Evolutionary conservation across 2,113 vertebrate genomes (phyloP).

Genomic region (zebrafish (Danio rerio)): GRCz12tu NC_133185.1:30075001-30075500

Average conservation of each 20-base stretch:
- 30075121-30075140: neutral
- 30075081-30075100: neutral
- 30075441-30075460: slow-evolving; percentile 69
- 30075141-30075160: neutral
- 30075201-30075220: slow-evolving; percentile 1
- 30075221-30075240: slow-evolving; percentile 2
- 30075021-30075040: neutral
- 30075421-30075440: slow-evolving; percentile 70
- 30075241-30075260: neutral
- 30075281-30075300: neutral
- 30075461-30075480: slow-evolving; percentile 70
- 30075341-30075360: slow-evolving; percentile 10
- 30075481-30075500: slow-evolving; percentile 60
- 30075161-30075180: neutral
- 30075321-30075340: slow-evolving; percentile 15
- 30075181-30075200: neutral
- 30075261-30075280: neutral
- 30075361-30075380: slow-evolving; percentile 27
- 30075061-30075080: neutral
- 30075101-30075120: neutral
- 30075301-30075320: slow-evolving; percentile 25
- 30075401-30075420: slow-evolving; percentile 67
- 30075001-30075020: neutral
- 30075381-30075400: slow-evolving; percentile 69
- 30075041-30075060: neutral